Evolutionary conservation across 92 coral and sea anemone genomes (phyloP).

Genomic region (Epizoanthus ramosus): DNA sequence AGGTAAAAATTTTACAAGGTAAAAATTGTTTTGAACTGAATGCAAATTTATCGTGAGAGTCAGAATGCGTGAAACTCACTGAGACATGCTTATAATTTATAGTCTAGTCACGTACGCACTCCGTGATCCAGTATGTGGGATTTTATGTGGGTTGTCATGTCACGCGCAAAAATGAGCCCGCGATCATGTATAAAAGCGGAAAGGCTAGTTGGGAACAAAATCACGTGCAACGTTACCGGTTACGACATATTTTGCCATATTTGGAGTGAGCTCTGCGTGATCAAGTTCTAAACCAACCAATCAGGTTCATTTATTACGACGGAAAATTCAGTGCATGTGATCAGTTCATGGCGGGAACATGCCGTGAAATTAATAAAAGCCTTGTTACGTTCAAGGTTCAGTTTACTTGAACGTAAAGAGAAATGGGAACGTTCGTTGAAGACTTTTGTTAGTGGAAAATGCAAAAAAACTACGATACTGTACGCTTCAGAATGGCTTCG

Average conservation of each 20-base stretch:
- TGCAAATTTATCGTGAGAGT: too few relatives aligned
- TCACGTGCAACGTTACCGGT: slow-evolving; percentile 17
- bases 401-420: not conserved
- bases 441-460: slow-evolving; percentile 22
- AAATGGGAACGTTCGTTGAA: not conserved
- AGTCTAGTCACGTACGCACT: too few relatives aligned
- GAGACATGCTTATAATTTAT: too few relatives aligned
- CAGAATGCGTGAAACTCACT: too few relatives aligned
- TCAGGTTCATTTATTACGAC: not conserved
- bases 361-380: slow-evolving; percentile 3
- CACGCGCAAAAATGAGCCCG: too few relatives aligned
- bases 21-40: too few relatives aligned
- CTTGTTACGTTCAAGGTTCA: slow-evolving; percentile 36
- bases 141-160: too few relatives aligned
- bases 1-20: too few relatives aligned
- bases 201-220: not conserved
- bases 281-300: slow-evolving; percentile 20
- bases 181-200: too few relatives aligned
- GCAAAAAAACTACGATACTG: slow-evolving; percentile 37
- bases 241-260: slow-evolving; percentile 6
- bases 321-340: slow-evolving; percentile 43
- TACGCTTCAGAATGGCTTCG: slow-evolving; percentile 65
- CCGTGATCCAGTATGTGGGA: too few relatives aligned
- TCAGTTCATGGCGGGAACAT: slow-evolving; percentile 25
- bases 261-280: slow-evolving; percentile 3